Base-by-base conservation (phyloP, 1,140 invertebrate species). In the Bradysia coprophila region DNA sequence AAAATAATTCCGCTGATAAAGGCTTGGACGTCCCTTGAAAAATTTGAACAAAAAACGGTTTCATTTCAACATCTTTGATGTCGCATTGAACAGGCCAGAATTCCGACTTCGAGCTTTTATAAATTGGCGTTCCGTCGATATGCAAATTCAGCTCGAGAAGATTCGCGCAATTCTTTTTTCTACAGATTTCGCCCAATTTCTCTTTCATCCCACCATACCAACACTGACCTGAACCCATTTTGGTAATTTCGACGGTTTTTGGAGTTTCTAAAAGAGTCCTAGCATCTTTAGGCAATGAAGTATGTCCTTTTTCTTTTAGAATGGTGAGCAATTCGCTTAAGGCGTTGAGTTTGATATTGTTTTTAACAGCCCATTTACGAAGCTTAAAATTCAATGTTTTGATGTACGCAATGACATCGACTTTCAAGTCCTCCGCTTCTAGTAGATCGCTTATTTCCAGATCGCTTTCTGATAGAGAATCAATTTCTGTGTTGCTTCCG, bases 51-150 rank as follows among this genome's bases (percentile, higher is more conserved):
- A 34, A 11, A 45, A 49, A 49, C 43, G 18, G 13, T 10, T 6
- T 16, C 16, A 16, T 33, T 19, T 46, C 40, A 33, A 41, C 15
- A 44, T 48, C 32, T 33, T 43, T 41, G 15, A 47, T 39, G 13
- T 21, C 3, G 20, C 41, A 21, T 23, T 47, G 33, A 37, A 49
- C 45, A 16, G 46, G 48, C 48, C 48, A 49, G 36, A 47, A 33
- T 38, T 38, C 15, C 4, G 20, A 18, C 11, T 42, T 31, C 8
- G 43, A 45, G 23, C 45, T 47, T 36, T 39, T 20, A 41, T 28
- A 42, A 16, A 49, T 20, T 3, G 45, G 48, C 8, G 45, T 11
- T 9, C 46, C 46, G 43, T 49, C 48, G n/a, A n/a, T n/a, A n/a
- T 15, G 45, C 40, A 33, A 45, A 45, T 16, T 47, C 23, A 45